A percentile compares a stretch with the other conserved stretches of the same genome.
These are phyloP conservation scores for Anarrhichthys ocellatus DNA, from an alignment of 2,113 vertebrate species.

Conservation along the genomic window DNA sequence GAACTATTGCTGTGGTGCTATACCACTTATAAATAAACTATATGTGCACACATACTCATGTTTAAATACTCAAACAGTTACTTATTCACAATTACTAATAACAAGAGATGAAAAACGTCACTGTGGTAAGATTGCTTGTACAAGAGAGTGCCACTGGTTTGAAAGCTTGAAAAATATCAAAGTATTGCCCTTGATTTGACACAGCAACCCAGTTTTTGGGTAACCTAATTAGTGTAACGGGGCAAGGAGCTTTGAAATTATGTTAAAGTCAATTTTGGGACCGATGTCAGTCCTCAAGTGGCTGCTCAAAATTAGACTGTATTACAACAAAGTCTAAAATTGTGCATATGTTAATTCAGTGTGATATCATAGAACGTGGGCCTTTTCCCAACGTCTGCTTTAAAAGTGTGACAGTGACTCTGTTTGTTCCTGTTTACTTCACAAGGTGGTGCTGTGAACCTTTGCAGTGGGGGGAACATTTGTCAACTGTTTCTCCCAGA, in stretches of 20 bases:
- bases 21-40: background rate
- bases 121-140: background rate
- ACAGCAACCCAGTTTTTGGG: conserved; percentile 25
- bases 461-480: conserved; percentile 11
- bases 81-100: background rate
- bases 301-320: conserved; percentile 26
- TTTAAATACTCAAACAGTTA: background rate
- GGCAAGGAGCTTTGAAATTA: background rate
- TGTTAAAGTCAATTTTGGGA: conserved; percentile 19
- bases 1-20: background rate
- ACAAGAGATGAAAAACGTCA: background rate
- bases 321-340: background rate
- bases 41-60: background rate
- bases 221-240: conserved; percentile 7
- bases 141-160: conserved; percentile 5
- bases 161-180: background rate
- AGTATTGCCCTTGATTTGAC: conserved; percentile 16
- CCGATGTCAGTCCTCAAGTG: conserved; percentile 36
- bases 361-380: background rate
- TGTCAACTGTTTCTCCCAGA: background rate
- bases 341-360: too few relatives aligned
- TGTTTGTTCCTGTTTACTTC: conserved; percentile 35
- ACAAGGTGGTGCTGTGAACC: conserved; percentile 68
- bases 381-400: background rate
- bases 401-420: background rate